A percentile compares a stretch with the other conserved stretches of the same genome.
Evolutionary conservation across 53 echinoderm and acorn worm species (phyloP).

Genomic region (Zoroaster sp.): DNA sequence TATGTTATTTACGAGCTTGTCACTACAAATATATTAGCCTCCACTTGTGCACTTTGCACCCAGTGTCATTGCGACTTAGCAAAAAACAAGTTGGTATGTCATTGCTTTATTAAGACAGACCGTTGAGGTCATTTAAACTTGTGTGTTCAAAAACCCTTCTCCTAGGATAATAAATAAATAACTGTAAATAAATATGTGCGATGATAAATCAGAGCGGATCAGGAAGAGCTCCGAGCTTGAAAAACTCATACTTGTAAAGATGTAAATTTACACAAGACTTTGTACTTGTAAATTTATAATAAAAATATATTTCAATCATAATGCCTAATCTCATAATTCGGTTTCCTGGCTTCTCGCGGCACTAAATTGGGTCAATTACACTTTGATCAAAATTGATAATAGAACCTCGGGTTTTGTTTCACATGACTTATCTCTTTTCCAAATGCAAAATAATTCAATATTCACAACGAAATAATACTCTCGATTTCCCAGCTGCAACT

Average conservation of each 20-base stretch:
- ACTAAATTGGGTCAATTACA: too few relatives aligned
- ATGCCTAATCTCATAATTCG: too few relatives aligned
- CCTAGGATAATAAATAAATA: conserved; percentile 61
- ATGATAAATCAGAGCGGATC: conserved; percentile 23
- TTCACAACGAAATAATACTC: too few relatives aligned
- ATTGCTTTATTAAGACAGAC: conserved; percentile 11
- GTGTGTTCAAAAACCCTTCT: conserved; percentile 45
- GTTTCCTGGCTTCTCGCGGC: too few relatives aligned
- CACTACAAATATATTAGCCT: conserved; percentile 51
- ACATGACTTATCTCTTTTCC: too few relatives aligned
- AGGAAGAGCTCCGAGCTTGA: not conserved
- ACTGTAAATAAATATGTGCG: conserved; percentile 45
- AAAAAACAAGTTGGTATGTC: conserved; percentile 38
- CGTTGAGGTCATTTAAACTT: conserved; percentile 34
- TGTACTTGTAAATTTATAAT: not conserved
- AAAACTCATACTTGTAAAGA: too few relatives aligned
- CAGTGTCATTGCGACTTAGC: conserved; percentile 31
- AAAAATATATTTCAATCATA: too few relatives aligned
- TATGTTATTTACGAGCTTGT: conserved; percentile 45
- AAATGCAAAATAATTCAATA: too few relatives aligned
- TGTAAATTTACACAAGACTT: not conserved
- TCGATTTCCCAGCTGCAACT: too few relatives aligned
- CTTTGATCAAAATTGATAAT: too few relatives aligned
- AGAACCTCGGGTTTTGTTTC: too few relatives aligned
- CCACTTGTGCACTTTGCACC: conserved; percentile 29